Base-by-base conservation (phyloP, 2,797 vertebrate genomes). In the Tolypeutes matacus region DNA sequence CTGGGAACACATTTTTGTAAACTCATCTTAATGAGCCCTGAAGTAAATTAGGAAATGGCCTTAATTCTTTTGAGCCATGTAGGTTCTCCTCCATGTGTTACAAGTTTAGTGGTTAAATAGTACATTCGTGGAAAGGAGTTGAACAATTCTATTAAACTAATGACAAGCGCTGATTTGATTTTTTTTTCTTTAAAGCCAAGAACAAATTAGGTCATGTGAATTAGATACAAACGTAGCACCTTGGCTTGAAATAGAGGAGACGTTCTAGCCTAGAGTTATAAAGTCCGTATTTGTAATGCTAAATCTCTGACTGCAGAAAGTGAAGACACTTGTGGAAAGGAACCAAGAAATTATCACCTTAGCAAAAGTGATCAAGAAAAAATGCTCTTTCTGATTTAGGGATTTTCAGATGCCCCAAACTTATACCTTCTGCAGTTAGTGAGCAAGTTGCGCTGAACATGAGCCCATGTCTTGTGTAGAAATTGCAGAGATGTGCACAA, bases 11-110 rank as follows among this genome's bases (percentile, higher is more conserved):
- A 81, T 49, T 86, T 94, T 73, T 90, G 62, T 21, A 95, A 94
- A 90, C 53, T 91, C 21, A 94, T 70, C 69, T 95, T 96, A 96
- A 97, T 93, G 95, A 97, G 18, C 80, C 93, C 97, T 95, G 92
- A 95, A 95, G 76, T 91, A 87, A 94, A 75, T 94, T 83, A 94
- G 62, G 89, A 93, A 96, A 73, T 7, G 89, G 17, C 3, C 39
- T 93, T 88, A 94, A 93, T 94, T 96, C 27, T 96, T 97, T 67
- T 89, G 51, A 95, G 65, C 29, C 60, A 91, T 73, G 77, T 65
- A 91, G 18, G 56, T 80, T 95, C 75, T 86, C 81, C 91, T 97
- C 81, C 94, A 21, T 84, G 5, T 86, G 91, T 92, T 93, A 86
- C 78, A 94, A 95, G 91, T 95, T 95, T 92, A 94, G 83, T 89